Base-by-base conservation (phyloP, 2,113 vertebrate species). In the Heterochromis multidens region DNA sequence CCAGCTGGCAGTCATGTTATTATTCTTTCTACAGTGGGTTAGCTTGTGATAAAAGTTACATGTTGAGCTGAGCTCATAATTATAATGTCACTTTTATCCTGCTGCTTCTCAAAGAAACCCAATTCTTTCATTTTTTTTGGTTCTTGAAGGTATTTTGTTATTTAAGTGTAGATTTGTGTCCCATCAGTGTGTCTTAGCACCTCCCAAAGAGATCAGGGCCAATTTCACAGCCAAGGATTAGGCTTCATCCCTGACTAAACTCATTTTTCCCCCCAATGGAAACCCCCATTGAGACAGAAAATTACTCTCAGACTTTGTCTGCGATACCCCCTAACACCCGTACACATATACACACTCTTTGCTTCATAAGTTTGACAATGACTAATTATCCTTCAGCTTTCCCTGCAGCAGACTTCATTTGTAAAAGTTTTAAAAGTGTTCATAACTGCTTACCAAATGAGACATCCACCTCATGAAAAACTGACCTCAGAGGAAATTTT, bases 211-310 rank as follows among this genome's bases (percentile, higher is more conserved):
- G 86, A 86, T 83, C 80, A 82, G 57, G 79, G 37, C 80, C 87
- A 90, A 83, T 93, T 89, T 91, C 61, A 88, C 89, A 89, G 83
- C 37, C 33, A 7, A 8, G 90, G 88, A 91, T 91, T 90, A 90
- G 79, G 33, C 85, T 78, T 80, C 80, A 87, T 78, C 88, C 78
- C 84, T 77, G 72, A 88, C 87, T 88, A 77, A 87, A 89, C 81
- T 77, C 43, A 60, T 82, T 89, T 84, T 59, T 14, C 14, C 16
- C 31, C 12, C 81, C 67, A 1, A 80, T 65, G 43, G 81, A 85
- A 92, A 85, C 57, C 79, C 87, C 83, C 81, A 76, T 74, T 67
- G 82, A 88, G 89, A 85, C 85, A 90, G 85, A 90, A 91, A 89
- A 85, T 85, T 33, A 76, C 77, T 86, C 74, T n/a, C 63, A 40